Percentiles rank a stretch among this genome's conserved stretches.
Conservation (phyloP, 1,140 invertebrate species). For the Drosophila ercepeae region DNA sequence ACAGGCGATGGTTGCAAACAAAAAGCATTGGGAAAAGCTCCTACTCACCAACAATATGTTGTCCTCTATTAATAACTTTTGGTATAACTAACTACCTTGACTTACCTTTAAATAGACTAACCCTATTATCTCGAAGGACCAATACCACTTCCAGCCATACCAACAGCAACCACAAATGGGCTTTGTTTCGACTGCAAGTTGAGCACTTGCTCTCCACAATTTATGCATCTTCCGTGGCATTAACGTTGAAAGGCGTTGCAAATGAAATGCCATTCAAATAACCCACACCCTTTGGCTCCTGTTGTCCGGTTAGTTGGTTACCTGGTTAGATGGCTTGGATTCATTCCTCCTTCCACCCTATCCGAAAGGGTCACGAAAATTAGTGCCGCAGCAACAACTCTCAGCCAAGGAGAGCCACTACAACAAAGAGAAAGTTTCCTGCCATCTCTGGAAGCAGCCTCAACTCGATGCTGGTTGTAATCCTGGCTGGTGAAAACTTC, state of each 20-base stretch:
- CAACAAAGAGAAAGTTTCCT: conserved; percentile 64
- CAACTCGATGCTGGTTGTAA: conserved; percentile 47
- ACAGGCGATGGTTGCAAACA: not conserved
- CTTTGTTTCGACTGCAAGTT: too few species aligned
- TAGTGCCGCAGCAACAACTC: conserved; percentile 55
- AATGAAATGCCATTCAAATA: conserved; percentile 78
- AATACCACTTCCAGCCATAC: too few species aligned
- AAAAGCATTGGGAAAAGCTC: not conserved
- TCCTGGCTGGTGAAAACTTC: conserved; percentile 64
- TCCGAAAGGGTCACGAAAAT: conserved; percentile 72
- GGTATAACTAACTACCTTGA: too few species aligned
- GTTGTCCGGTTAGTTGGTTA: conserved; percentile 51
- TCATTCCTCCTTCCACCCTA: not conserved
- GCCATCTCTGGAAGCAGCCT: conserved; percentile 25
- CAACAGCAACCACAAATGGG: conserved; percentile 50
- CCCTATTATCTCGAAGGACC: too few species aligned
- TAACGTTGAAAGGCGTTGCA: conserved; percentile 76
- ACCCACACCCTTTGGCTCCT: conserved; percentile 28
- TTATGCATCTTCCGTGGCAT: conserved; percentile 79
- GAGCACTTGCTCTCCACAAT: conserved; percentile 72
- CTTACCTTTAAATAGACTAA: too few species aligned
- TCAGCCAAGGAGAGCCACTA: conserved; percentile 21
- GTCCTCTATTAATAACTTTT: too few species aligned
- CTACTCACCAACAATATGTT: not conserved
- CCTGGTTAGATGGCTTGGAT: conserved; percentile 49